Percentiles rank a stretch among this genome's conserved stretches.
phyloP scores from a whole-genome alignment of 1,140 invertebrate species.

The Drosophila punjabiensis region DNA sequence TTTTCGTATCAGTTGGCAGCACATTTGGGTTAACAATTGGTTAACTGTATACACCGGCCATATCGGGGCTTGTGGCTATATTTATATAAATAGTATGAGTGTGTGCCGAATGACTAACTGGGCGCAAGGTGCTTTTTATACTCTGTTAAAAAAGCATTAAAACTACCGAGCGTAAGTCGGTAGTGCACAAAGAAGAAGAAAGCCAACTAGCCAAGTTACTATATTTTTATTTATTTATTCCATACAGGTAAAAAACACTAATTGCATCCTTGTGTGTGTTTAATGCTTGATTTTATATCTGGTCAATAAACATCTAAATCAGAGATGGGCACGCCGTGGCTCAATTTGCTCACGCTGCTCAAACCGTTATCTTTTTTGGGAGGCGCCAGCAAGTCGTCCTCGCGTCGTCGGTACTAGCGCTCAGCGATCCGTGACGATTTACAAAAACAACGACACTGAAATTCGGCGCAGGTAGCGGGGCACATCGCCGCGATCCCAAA shows the following conservation, averaged over 20 bases:
- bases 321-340: too few relatives aligned
- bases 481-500: too few relatives aligned
- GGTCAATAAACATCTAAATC: slow-evolving; percentile 11
- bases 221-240: slow-evolving; percentile 26
- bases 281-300: background rate
- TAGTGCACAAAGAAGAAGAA: slow-evolving; percentile 36
- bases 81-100: slow-evolving; percentile 39
- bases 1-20: slow-evolving; percentile 74
- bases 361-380: too few relatives aligned
- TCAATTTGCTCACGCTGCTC: too few relatives aligned
- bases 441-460: too few relatives aligned
- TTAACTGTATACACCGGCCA: slow-evolving; percentile 72
- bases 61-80: slow-evolving; percentile 51
- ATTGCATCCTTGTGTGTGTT: slow-evolving; percentile 15
- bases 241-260: slow-evolving; percentile 8
- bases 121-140: slow-evolving; percentile 79
- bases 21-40: slow-evolving; percentile 83
- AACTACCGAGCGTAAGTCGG: slow-evolving; percentile 23
- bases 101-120: slow-evolving; percentile 74
- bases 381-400: too few relatives aligned
- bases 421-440: too few relatives aligned
- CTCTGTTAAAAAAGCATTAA: slow-evolving; percentile 54
- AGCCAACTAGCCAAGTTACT: slow-evolving; percentile 33
- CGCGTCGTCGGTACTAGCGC: too few relatives aligned
- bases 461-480: too few relatives aligned